Evolutionary conservation across 2,113 vertebrate genomes (phyloP).

Genomic region (Spheniscus mendiculus): DNA sequence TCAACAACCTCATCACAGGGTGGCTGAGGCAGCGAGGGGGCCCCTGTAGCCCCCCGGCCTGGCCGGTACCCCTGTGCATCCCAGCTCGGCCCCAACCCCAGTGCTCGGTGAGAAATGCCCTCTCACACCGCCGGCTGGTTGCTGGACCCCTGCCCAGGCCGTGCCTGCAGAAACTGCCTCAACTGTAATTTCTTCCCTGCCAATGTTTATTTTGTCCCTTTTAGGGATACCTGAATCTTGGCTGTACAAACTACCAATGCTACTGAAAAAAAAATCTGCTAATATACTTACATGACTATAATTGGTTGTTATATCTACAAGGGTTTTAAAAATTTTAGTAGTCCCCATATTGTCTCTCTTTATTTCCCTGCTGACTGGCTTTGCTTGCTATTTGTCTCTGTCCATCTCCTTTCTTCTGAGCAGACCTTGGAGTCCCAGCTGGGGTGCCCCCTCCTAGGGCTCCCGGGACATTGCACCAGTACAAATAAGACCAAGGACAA

Average conservation of each 20-base stretch:
- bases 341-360: background rate
- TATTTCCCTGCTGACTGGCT: background rate
- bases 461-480: background rate
- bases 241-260: background rate
- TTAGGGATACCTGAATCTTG: background rate
- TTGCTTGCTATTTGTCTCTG: background rate
- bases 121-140: fast-evolving
- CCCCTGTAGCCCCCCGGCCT: fast-evolving
- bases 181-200: background rate
- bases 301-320: background rate
- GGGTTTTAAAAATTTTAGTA: background rate
- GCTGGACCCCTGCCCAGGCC: background rate
- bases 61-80: background rate
- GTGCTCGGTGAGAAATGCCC: background rate
- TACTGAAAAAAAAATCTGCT: background rate
- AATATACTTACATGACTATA: background rate
- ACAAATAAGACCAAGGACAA: background rate
- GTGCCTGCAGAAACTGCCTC: background rate
- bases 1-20: background rate
- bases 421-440: background rate
- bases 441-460: background rate
- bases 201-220: background rate
- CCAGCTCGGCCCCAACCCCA: background rate
- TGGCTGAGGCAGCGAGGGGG: fast-evolving
- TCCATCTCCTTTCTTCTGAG: background rate